Conservation (phyloP, 2,888 invertebrate genomes). For the Nephrocerus scutellatus region DNA sequence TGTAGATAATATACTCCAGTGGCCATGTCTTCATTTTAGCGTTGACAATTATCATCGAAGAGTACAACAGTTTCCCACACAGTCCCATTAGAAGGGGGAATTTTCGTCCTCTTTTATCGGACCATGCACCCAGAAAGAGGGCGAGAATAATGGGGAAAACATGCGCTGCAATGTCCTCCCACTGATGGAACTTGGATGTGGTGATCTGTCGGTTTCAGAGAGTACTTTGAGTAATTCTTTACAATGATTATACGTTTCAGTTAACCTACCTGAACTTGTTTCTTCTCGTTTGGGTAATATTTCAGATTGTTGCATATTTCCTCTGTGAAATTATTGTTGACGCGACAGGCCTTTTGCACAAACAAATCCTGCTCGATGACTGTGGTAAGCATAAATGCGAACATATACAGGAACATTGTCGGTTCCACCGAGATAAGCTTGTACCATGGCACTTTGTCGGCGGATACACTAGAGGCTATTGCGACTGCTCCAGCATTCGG, state of each 20-base stretch:
- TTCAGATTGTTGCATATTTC: constrained; percentile 62
- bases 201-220: constrained; percentile 52
- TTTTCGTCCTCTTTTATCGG: constrained; percentile 71
- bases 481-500: no score
- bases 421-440: constrained; percentile 75
- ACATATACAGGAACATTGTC: constrained; percentile 80
- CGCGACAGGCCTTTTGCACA: constrained; percentile 67
- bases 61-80: constrained; percentile 67
- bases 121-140: constrained; percentile 74
- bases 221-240: neutral
- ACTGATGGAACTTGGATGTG: constrained; percentile 68
- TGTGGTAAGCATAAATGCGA: constrained; percentile 74
- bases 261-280: constrained; percentile 58
- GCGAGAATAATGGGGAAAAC: constrained; percentile 68
- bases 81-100: constrained; percentile 65
- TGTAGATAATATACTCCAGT: constrained; percentile 64
- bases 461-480: no score
- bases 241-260: neutral
- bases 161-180: constrained; percentile 69
- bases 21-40: constrained; percentile 61
- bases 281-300: constrained; percentile 55
- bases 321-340: constrained; percentile 62
- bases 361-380: constrained; percentile 76
- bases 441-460: no score
- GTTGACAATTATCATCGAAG: constrained; percentile 66